These are phyloP conservation scores for Amiota communis DNA, from an alignment of 2,888 invertebrate genomes.

Conservation along the genomic window DNA sequence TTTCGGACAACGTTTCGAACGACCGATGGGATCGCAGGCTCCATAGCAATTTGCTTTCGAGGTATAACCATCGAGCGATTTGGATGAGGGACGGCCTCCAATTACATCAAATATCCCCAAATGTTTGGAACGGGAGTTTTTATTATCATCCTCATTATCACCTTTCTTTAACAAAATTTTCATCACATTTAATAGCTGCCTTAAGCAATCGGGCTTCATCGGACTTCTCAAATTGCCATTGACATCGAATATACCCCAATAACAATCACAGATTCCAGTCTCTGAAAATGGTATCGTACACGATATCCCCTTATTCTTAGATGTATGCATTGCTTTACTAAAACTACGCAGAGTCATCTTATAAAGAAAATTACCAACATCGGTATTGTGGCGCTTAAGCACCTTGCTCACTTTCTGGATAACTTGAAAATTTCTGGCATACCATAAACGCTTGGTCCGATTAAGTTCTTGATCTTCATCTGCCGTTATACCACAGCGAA, in stretches of 20 bases:
- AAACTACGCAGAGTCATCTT: neutral
- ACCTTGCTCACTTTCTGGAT: neutral
- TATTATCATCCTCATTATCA: neutral
- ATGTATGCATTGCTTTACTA: neutral
- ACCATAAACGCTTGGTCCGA: neutral
- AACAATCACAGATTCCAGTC: neutral
- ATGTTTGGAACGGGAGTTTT: neutral
- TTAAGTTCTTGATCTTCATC: neutral
- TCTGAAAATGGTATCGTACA: neutral
- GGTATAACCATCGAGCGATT: neutral
- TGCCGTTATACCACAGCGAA: neutral
- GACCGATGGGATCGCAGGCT: neutral
- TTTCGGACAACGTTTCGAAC: neutral
- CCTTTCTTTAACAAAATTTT: neutral
- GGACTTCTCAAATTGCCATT: neutral
- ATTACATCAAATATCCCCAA: neutral
- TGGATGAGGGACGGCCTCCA: neutral
- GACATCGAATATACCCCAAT: conserved; percentile 12
- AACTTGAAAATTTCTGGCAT: neutral
- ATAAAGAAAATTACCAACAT: conserved; percentile 1
- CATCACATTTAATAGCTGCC: neutral
- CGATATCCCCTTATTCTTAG: neutral
- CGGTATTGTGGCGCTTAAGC: neutral
- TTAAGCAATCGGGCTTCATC: neutral
- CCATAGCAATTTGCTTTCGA: neutral